Base-by-base conservation (phyloP, 2,888 invertebrate genomes). In the Agonum fuliginosum region DNA sequence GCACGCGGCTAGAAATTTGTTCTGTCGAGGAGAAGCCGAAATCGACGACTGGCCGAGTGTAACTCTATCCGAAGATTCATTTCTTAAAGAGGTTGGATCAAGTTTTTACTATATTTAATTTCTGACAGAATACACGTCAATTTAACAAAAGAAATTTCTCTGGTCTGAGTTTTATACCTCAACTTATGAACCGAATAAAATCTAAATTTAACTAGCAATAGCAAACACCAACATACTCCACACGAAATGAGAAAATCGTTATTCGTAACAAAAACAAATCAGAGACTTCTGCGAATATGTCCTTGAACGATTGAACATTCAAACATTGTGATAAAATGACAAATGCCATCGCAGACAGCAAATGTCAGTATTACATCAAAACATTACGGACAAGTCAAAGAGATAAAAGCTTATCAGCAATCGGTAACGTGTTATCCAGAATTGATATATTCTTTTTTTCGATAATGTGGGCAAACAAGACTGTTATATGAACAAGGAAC, bases 211-310 rank as follows among this genome's bases (percentile, higher is more conserved):
- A 20, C 12, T 3, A n/a, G n/a, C n/a, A n/a, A n/a, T n/a, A n/a
- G n/a, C n/a, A n/a, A n/a, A n/a, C n/a, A n/a, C n/a, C n/a, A n/a
- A n/a, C 5, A 22, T 24, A 5, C 8, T n/a, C 4, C 24, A 22
- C 24, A 24, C 54, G 20, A 22, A 54, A 24, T 54, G 54, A n/a
- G 24, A 22, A 54, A 54, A 12, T 54, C 54, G 24, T 54, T 54
- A 24, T 24, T 54, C n/a, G n/a, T n/a, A 54, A 54, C 54, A 54
- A 34, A 62, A 34, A 62, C 30, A 62, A 34, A 62, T 34, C 30
- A 62, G 17, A 62, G 14, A 62, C n/a, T 34, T 62, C 17, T 62
- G 14, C 19, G 34, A 34, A 6, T 17, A 30, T 17, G 30, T 34
- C 62, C 62, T 62, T 34, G 30, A 14, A 27, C 20, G 24, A 3